Base-by-base conservation (phyloP, 53 echinoderm and acorn worm species). In the Echinarachnius parma region DNA sequence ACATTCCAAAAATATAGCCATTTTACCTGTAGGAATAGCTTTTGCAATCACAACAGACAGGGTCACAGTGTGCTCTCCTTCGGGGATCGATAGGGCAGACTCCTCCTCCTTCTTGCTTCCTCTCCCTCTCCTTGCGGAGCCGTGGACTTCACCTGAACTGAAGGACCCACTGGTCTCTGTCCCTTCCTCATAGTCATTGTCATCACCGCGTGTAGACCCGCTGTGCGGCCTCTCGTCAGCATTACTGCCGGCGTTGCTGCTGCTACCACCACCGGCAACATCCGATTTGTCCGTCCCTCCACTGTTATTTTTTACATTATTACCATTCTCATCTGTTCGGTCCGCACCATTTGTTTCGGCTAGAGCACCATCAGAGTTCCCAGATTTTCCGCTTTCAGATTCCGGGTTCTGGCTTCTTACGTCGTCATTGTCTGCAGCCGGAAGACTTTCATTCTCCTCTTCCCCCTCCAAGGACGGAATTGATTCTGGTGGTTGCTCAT, bases 31-130 rank as follows among this genome's bases (percentile, higher is more conserved):
- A 21, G 98, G 98, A 39, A 98, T 98, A 9, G 98, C 98, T 54
- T 91, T 92, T 15, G 91, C 98, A 53, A 91, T 98, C 9, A 88
- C 90, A 30, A 98, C 98, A 0, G 98, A 92, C 52, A 98, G 57
- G 0, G 98, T 92, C 14, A 98, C 98, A 27, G 82, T 91, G 46
- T 98, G 98, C 18, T 86, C 35, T 20, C 68, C 86, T 53, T 87
- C 87, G 19, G 81, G 81, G 0, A 55, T 76, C 37, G 34, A 50
- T 2, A 20, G 20, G 25, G 50, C 48, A 63, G 53, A 54, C 28
- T 46, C 52, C 14, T 61, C 67, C 29, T 77, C 81, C 24, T 61
- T 61, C 69, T 69, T 81, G 48, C 28, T 82, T 16, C 39, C 31
- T 2, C 76, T 22, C n/a, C 56, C 32, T 56, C 70, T 47, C 16